Evolutionary conservation across 2,113 vertebrate species (phyloP).

Genomic region (Bostrychus sinensis): DNA sequence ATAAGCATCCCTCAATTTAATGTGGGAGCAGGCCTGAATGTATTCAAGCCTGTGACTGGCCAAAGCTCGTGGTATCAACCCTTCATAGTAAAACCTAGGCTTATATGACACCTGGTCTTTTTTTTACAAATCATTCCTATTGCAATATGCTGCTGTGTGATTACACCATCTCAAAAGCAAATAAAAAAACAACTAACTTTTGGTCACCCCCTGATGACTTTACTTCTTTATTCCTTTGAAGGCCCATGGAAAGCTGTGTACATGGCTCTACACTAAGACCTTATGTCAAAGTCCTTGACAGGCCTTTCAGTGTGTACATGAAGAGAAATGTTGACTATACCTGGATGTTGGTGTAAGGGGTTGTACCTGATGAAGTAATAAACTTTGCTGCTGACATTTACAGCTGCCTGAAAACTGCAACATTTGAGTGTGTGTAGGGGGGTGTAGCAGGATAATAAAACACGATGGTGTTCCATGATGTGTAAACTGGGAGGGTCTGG

Average conservation of each 20-base stretch:
- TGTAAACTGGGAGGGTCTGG: conserved; percentile 60
- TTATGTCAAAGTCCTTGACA: conserved; percentile 27
- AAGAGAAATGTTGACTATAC: conserved; percentile 14
- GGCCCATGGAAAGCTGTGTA: not conserved
- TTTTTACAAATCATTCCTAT: no score
- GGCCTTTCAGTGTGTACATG: conserved; percentile 24
- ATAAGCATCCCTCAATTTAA: no score
- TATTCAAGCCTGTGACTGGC: no score
- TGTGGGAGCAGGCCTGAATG: no score
- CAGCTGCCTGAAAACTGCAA: conserved; percentile 35
- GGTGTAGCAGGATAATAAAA: conserved; percentile 33
- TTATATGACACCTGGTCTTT: no score
- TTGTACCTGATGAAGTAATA: conserved; percentile 25
- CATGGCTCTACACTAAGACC: not conserved
- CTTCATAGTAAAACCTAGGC: no score
- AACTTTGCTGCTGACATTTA: conserved; percentile 23
- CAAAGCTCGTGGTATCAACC: no score
- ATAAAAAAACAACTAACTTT: no score
- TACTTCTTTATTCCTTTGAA: not conserved
- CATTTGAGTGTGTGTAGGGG: conserved; percentile 32
- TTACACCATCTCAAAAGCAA: no score
- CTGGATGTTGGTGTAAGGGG: not conserved
- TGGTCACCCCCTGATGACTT: not conserved
- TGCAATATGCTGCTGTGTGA: no score
- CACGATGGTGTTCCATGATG: conserved; percentile 43